Evolutionary conservation across 2,888 invertebrate genomes (phyloP).

Genomic region (Acanthopleura granulata): DNA sequence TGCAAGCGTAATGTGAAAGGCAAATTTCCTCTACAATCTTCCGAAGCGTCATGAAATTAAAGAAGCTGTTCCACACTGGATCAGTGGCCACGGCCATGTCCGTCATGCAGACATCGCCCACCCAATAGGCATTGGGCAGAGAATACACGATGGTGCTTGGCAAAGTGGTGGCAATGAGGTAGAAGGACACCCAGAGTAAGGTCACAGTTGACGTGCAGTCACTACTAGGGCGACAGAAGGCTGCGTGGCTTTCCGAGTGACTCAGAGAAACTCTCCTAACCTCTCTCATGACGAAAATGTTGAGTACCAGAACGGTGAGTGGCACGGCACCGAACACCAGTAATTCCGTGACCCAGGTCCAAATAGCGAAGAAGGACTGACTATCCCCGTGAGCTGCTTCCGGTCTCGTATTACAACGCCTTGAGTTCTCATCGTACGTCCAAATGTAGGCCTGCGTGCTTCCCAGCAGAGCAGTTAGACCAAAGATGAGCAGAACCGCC

Average conservation of each 20-base stretch:
- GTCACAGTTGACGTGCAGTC: conserved; percentile 49
- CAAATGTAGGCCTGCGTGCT: conserved; percentile 64
- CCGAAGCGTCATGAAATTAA: conserved; percentile 52
- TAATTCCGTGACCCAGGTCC: conserved; percentile 53
- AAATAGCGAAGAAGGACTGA: conserved; percentile 43
- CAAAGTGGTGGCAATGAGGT: conserved; percentile 57
- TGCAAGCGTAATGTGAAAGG: conserved; percentile 64
- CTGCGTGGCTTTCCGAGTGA: conserved; percentile 22
- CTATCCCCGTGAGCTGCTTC: conserved; percentile 30
- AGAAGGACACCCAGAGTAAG: conserved; percentile 59
- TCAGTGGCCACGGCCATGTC: conserved; percentile 48
- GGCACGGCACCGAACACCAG: conserved; percentile 54
- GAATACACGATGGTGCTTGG: conserved; percentile 57
- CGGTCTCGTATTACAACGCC: conserved; percentile 31
- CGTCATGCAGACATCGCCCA: conserved; percentile 41
- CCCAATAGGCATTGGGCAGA: conserved; percentile 43
- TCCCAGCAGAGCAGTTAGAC: conserved; percentile 44
- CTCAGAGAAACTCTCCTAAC: conserved; percentile 21
- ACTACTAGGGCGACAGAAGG: conserved; percentile 3
- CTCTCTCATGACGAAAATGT: conserved; percentile 48
- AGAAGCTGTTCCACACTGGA: conserved; percentile 52
- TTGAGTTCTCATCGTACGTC: conserved; percentile 45
- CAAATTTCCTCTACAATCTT: conserved; percentile 59
- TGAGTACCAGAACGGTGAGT: conserved; percentile 45
- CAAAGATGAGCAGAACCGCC: conserved; percentile 49